Base-by-base conservation (phyloP, 2,113 vertebrate genomes). In the Elachura formosa region DNA sequence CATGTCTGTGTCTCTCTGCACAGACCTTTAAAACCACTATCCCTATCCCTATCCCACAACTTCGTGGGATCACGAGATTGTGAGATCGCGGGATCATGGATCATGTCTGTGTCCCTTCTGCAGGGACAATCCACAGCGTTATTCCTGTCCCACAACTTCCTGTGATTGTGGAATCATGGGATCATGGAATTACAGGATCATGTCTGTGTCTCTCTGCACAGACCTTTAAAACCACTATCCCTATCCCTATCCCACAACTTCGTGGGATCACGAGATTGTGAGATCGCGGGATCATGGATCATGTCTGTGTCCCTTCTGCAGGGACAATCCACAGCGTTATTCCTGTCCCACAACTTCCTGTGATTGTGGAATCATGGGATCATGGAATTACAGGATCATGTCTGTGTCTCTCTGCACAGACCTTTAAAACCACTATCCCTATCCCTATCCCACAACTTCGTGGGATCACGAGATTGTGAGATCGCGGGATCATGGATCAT, bases 201-300 rank as follows among this genome's bases (percentile, higher is more conserved):
- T 12, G 46, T 33, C 41, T 8, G 6, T 18, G 2, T 24, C 18
- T 5, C 25, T 46, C 58, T n/a, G 6, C 51, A 31, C 1, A 9
- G 14, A 12, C 26, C 15, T n/a, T n/a, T n/a, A n/a, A n/a, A 15
- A 8, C 63, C 5, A 3, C 40, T 0, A 0, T 45, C 38, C n/a
- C n/a, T n/a, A n/a, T 28, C 5, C 31, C 25, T 21, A 26, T 43
- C n/a, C 43, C 43, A 9, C 7, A 12, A 12, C 4, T 4, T 45
- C 62, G 29, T 45, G 62, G 63, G 31, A 67, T 31, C 0, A 2
- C 19, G n/a, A 24, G 24, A n/a, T n/a, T n/a, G n/a, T n/a, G n/a
- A n/a, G 24, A 59, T 36, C 9, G 17, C 10, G 15, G 49, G 26
- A 28, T 33, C 0, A 23, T 29, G 34, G 34, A 38, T 69, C 33